Percentiles rank a stretch among this genome's conserved stretches.
Evolutionary conservation across 1,140 invertebrate genomes (phyloP).

Genomic region (Neelides sp.): DNA sequence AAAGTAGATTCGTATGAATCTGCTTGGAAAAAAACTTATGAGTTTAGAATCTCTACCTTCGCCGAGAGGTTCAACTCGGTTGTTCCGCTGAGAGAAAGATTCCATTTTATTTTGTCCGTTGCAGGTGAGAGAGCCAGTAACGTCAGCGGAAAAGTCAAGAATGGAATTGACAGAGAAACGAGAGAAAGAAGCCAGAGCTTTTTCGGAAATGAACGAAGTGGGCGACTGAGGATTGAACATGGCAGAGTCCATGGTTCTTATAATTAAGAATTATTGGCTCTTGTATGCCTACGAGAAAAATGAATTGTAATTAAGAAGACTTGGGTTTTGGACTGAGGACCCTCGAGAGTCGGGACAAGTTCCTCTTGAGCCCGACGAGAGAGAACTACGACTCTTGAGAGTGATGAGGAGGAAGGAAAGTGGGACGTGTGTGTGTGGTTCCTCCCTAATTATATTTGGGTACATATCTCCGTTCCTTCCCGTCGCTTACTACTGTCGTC

Average conservation of each 20-base stretch:
- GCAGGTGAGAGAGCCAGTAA: background rate
- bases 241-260: background rate
- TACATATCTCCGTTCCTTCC: background rate
- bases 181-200: background rate
- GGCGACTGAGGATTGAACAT: background rate
- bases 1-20: background rate
- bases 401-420: background rate
- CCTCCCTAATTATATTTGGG: conserved; percentile 17
- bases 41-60: too few relatives aligned
- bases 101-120: conserved; percentile 2
- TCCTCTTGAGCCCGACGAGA: too few relatives aligned
- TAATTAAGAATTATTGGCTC: too few relatives aligned
- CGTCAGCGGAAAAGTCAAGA: conserved; percentile 12
- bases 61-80: too few relatives aligned
- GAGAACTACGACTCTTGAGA: too few relatives aligned
- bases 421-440: conserved; percentile 9
- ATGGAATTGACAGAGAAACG: conserved; percentile 19
- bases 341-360: too few relatives aligned
- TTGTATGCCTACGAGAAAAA: too few relatives aligned
- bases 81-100: too few relatives aligned
- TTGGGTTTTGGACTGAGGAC: too few relatives aligned
- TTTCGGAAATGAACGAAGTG: background rate
- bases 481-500: background rate
- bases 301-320: too few relatives aligned
- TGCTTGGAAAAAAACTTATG: too few relatives aligned